A percentile compares a stretch with the other conserved stretches of the same genome.
Evolutionary conservation across 1,140 invertebrate genomes (phyloP).

Genomic region (Drosophila sucinea): DNA sequence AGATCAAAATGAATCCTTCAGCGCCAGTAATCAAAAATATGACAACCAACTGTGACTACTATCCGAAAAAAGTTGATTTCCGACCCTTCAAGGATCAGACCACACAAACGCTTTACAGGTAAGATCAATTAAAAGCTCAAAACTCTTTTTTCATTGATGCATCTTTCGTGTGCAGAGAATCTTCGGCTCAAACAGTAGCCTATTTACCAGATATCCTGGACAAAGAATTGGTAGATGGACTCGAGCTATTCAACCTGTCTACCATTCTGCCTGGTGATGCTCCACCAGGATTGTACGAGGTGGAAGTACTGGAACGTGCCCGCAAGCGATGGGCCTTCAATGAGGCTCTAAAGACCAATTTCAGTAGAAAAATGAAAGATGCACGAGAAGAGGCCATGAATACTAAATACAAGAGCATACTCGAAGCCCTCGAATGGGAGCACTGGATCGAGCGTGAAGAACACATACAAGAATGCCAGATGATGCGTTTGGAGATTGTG

Average conservation of each 20-base stretch:
- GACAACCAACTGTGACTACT: conserved; percentile 56
- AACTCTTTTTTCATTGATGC: neutral
- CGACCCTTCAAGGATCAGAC: conserved; percentile 49
- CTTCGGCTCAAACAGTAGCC: conserved; percentile 89
- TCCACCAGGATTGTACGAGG: conserved; percentile 70
- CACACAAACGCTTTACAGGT: conserved; percentile 76
- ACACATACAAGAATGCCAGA: conserved; percentile 86
- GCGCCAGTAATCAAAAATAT: conserved; percentile 31
- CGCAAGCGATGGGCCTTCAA: conserved; percentile 77
- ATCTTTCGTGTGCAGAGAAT: conserved; percentile 83
- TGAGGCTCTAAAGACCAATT: conserved; percentile 57
- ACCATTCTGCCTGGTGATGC: conserved; percentile 51
- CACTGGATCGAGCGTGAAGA: conserved; percentile 78
- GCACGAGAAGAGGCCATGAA: conserved; percentile 36
- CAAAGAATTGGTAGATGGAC: conserved; percentile 36
- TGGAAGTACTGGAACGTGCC: conserved; percentile 71
- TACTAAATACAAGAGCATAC: conserved; percentile 40
- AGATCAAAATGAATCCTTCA: conserved; percentile 50
- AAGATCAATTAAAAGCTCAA: neutral
- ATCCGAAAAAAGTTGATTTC: conserved; percentile 44
- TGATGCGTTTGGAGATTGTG: conserved; percentile 85
- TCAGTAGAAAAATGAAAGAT: conserved; percentile 36
- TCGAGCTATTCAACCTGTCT: conserved; percentile 70
- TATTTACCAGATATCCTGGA: conserved; percentile 85
- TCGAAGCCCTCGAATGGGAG: conserved; percentile 82